Evolutionary conservation across 2,888 invertebrate genomes (phyloP).

Genomic region (Leptothorax acervorum): DNA sequence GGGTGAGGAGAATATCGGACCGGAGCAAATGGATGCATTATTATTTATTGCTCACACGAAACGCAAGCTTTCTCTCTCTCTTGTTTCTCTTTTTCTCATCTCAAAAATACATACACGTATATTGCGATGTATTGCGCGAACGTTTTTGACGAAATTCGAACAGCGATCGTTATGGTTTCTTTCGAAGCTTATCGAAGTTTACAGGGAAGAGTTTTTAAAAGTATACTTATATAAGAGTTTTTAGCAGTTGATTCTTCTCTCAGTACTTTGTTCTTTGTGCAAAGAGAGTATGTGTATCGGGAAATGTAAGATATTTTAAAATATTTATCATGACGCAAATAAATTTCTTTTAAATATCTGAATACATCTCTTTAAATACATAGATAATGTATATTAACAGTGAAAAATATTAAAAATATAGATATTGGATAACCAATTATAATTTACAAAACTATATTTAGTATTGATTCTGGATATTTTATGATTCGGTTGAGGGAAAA

Average conservation of each 20-base stretch:
- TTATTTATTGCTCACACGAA: slow-evolving; percentile 68
- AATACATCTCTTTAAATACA: background rate
- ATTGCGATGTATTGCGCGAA: slow-evolving; percentile 24
- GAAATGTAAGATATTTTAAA: background rate
- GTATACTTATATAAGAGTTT: slow-evolving; percentile 33
- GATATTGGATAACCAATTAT: background rate
- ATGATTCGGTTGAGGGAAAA: slow-evolving; percentile 16
- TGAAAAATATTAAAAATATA: background rate
- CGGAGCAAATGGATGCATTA: slow-evolving; percentile 57
- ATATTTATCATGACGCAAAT: background rate
- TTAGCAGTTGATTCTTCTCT: slow-evolving; percentile 16
- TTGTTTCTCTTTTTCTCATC: slow-evolving; percentile 35
- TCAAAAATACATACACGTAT: slow-evolving; percentile 39
- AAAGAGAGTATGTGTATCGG: background rate
- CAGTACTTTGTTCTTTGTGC: slow-evolving; percentile 4
- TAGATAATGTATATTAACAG: background rate
- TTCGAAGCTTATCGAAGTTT: background rate
- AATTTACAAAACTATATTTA: background rate
- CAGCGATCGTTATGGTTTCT: slow-evolving; percentile 24
- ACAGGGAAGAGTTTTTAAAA: slow-evolving; percentile 29
- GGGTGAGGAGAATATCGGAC: slow-evolving; percentile 55
- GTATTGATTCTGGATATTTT: slow-evolving; percentile 14
- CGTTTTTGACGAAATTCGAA: slow-evolving; percentile 37
- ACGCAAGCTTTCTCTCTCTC: slow-evolving; percentile 31
- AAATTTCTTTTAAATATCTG: background rate